Evolutionary conservation across 2,797 vertebrate species (phyloP).

Genomic region (Ceyx erithaca): DNA sequence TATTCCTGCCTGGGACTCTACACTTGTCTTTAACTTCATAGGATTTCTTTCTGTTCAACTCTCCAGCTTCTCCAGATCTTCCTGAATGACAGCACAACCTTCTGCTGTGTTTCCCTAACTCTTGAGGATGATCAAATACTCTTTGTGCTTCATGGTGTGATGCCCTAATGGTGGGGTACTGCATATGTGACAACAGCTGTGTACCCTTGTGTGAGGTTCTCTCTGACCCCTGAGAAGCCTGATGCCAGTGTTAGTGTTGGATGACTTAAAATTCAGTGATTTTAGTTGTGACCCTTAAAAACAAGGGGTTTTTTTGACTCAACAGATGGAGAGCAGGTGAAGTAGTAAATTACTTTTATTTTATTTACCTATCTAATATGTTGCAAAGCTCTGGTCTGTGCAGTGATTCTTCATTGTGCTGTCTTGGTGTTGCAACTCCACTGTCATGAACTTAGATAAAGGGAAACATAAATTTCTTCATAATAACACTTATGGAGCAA

Average conservation of each 20-base stretch:
- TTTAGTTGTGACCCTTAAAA: background rate
- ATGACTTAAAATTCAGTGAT: background rate
- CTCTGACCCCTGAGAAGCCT: background rate
- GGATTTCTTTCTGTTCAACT: no score
- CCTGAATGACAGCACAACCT: no score
- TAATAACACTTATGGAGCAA: background rate
- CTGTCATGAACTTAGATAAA: background rate
- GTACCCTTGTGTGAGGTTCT: background rate
- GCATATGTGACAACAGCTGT: background rate
- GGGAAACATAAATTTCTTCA: background rate
- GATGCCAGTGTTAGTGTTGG: background rate
- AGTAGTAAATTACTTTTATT: background rate
- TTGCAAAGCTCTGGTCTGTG: background rate
- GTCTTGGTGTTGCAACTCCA: background rate
- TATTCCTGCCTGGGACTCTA: no score
- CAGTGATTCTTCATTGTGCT: background rate
- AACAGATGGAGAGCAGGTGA: background rate
- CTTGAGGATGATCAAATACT: background rate
- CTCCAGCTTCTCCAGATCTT: no score
- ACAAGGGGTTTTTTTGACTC: background rate
- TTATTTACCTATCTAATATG: background rate
- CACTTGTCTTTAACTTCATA: no score
- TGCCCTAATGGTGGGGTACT: background rate
- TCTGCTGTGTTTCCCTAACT: no score
- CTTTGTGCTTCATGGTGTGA: rapidly evolving